These are phyloP conservation scores for Chamaea fasciata DNA, from an alignment of 2,113 vertebrate genomes.

Conservation along the genomic window DNA sequence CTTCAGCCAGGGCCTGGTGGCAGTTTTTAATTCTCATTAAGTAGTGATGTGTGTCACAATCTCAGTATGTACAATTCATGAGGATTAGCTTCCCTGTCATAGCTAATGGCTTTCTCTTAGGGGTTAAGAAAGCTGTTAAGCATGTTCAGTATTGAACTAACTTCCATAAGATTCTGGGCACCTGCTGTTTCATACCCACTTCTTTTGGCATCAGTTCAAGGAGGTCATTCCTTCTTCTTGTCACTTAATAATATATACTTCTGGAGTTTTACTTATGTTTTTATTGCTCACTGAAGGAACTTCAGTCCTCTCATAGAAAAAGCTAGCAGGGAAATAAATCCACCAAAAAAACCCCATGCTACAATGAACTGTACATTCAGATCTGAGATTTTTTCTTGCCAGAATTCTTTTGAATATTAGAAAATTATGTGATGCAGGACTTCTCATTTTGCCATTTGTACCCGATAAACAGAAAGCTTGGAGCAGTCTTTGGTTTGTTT, in stretches of 20 bases:
- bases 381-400: not conserved
- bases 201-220: not conserved
- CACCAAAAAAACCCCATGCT: fast-evolving
- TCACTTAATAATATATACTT: not conserved
- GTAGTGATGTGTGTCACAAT: not conserved
- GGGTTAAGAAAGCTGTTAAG: not conserved
- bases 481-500: not conserved
- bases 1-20: not conserved
- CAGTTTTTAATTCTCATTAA: not conserved
- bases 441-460: not conserved
- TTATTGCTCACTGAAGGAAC: not conserved
- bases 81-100: not conserved
- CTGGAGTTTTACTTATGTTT: not conserved
- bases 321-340: not conserved
- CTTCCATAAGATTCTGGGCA: not conserved
- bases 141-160: not conserved
- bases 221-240: not conserved
- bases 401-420: not conserved
- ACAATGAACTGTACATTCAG: not conserved
- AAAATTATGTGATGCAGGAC: not conserved
- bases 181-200: not conserved
- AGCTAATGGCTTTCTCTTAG: not conserved
- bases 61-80: fast-evolving
- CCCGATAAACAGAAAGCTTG: not conserved
- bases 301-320: not conserved